Conservation (phyloP, 2,888 invertebrate genomes). For the Escarpia spicata region DNA sequence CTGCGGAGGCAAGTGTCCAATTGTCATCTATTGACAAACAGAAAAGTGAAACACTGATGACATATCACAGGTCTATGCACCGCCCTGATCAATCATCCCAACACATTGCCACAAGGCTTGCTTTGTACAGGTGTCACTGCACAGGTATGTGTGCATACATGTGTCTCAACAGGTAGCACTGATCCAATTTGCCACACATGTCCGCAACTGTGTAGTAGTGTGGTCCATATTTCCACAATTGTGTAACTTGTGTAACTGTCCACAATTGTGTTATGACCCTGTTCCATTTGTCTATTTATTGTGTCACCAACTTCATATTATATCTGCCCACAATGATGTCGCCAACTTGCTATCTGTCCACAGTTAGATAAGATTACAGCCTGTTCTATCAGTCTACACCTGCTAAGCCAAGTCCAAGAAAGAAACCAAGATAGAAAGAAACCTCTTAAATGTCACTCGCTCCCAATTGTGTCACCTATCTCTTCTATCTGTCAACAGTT, state of each 20-base stretch:
- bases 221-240: not conserved
- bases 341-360: not conserved
- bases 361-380: too few relatives aligned
- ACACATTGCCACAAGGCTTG: not conserved
- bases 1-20: not conserved
- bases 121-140: not conserved
- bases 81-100: not conserved
- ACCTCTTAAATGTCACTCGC: too few relatives aligned
- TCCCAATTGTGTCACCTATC: too few relatives aligned
- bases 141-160: not conserved
- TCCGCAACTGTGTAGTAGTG: not conserved
- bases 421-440: too few relatives aligned
- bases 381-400: too few relatives aligned
- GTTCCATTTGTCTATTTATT: not conserved
- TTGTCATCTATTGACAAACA: not conserved
- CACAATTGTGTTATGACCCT: not conserved
- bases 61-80: not conserved
- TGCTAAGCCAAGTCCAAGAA: too few relatives aligned
- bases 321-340: too few relatives aligned
- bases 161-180: not conserved
- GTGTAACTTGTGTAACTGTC: not conserved
- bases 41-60: conserved; percentile 16
- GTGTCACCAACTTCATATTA: not conserved
- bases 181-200: not conserved
- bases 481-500: not conserved